These are phyloP conservation scores for Harpalus rubripes DNA, from an alignment of 2,888 invertebrate species.

Conservation along the genomic window DNA sequence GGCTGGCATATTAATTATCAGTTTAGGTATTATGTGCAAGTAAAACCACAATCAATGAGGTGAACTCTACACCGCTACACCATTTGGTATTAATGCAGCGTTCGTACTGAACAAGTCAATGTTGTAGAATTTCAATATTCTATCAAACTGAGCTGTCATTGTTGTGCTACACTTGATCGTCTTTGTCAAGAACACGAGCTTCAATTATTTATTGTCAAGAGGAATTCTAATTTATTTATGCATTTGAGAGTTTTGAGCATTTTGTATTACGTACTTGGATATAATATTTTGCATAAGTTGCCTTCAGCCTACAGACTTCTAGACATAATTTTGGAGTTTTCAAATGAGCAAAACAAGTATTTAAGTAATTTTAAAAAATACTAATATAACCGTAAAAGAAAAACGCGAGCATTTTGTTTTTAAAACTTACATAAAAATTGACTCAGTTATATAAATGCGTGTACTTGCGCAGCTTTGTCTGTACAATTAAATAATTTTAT, in stretches of 20 bases:
- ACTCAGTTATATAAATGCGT: too few relatives aligned
- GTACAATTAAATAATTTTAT: too few relatives aligned
- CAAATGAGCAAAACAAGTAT: too few relatives aligned
- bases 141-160: background rate
- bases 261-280: background rate
- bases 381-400: too few relatives aligned
- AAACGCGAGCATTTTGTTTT: too few relatives aligned
- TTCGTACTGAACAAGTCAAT: conserved; percentile 2
- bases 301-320: too few relatives aligned
- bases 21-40: conserved; percentile 44
- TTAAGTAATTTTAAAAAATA: too few relatives aligned
- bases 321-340: too few relatives aligned
- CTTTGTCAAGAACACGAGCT: background rate
- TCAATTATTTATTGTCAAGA: conserved; percentile 9
- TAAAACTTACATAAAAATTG: too few relatives aligned
- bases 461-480: too few relatives aligned
- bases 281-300: too few relatives aligned
- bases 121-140: conserved; percentile 22
- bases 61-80: conserved; percentile 21
- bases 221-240: background rate
- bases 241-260: background rate
- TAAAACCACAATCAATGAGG: conserved; percentile 49
- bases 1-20: conserved; percentile 49
- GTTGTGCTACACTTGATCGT: conserved; percentile 11
- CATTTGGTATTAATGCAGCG: conserved; percentile 21